Percentiles rank a stretch among this genome's conserved stretches.
Evolutionary conservation across 30 jellyfish, hydroid and myxozoan genomes (phyloP).

Genomic region (Pelagia noctiluca): DNA sequence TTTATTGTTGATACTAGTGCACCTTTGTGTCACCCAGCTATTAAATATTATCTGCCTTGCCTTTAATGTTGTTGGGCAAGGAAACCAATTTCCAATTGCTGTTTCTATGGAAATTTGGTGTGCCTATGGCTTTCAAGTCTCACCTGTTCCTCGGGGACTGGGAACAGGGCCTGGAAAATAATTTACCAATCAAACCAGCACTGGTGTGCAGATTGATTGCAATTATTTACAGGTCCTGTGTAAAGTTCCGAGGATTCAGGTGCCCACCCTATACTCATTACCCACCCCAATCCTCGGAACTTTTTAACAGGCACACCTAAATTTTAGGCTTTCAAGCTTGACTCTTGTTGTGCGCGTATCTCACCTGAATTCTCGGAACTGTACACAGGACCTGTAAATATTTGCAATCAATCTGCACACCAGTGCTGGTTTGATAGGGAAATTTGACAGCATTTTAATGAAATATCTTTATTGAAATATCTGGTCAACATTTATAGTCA

Average conservation of each 20-base stretch:
- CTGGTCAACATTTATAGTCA: too few relatives aligned
- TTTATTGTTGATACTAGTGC: not conserved
- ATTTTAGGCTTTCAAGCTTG: constrained; percentile 9
- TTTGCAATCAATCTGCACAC: too few relatives aligned
- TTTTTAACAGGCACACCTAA: constrained; percentile 17
- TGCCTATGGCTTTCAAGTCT: constrained; percentile 16
- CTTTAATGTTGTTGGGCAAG: not conserved
- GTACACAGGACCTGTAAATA: too few relatives aligned
- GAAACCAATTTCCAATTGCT: not conserved
- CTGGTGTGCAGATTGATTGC: too few relatives aligned
- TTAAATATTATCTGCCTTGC: not conserved
- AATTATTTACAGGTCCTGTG: too few relatives aligned
- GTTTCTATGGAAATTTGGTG: constrained; percentile 14
- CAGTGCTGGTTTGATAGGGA: too few relatives aligned
- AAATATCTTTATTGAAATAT: too few relatives aligned
- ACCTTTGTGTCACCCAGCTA: not conserved
- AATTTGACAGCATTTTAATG: too few relatives aligned
- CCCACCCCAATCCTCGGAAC: constrained; percentile 2
- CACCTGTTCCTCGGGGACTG: too few relatives aligned
- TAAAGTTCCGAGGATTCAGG: too few relatives aligned
- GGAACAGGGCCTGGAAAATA: too few relatives aligned
- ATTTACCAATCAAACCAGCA: too few relatives aligned
- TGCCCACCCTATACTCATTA: not conserved
- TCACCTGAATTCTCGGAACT: constrained; percentile 26
- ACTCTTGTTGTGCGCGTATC: constrained; percentile 21